Evolutionary conservation across 2,888 invertebrate genomes (phyloP).

Genomic region (Ectropis crepuscularia): DNA sequence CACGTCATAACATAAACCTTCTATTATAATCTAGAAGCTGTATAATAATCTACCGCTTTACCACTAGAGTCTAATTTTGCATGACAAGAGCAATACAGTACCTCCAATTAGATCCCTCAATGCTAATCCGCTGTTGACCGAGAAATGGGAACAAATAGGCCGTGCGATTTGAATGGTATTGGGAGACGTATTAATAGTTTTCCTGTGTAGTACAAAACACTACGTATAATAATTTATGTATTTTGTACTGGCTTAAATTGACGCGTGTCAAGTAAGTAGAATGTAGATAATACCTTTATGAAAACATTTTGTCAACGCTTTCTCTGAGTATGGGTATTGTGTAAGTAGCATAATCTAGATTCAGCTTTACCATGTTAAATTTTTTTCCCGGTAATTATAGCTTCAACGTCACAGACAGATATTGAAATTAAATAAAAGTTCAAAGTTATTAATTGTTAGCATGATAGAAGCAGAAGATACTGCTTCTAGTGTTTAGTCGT

Average conservation of each 20-base stretch:
- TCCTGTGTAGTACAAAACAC: too few relatives aligned
- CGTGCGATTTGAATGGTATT: conserved; percentile 11
- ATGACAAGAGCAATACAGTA: conserved; percentile 22
- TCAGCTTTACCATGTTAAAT: too few relatives aligned
- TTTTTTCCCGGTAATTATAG: too few relatives aligned
- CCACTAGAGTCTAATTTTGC: conserved; percentile 29
- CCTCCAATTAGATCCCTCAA: conserved; percentile 57
- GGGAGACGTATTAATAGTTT: conserved; percentile 2
- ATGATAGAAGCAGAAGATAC: too few relatives aligned
- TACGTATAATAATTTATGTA: background rate
- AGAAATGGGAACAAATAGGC: conserved; percentile 20
- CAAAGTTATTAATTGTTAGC: too few relatives aligned
- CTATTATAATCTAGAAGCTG: conserved; percentile 3
- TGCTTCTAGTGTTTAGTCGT: too few relatives aligned
- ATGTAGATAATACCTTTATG: too few relatives aligned
- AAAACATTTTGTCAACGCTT: too few relatives aligned
- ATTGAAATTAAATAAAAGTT: too few relatives aligned
- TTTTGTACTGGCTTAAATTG: background rate
- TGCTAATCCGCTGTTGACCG: conserved; percentile 53
- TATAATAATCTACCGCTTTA: conserved; percentile 4
- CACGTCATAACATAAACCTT: background rate
- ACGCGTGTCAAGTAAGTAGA: background rate
- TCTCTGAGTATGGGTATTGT: too few relatives aligned
- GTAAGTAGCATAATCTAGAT: too few relatives aligned
- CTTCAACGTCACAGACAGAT: too few relatives aligned